phyloP scores from a whole-genome alignment of 2,888 invertebrate genomes.

The Linyphia triangularis region DNA sequence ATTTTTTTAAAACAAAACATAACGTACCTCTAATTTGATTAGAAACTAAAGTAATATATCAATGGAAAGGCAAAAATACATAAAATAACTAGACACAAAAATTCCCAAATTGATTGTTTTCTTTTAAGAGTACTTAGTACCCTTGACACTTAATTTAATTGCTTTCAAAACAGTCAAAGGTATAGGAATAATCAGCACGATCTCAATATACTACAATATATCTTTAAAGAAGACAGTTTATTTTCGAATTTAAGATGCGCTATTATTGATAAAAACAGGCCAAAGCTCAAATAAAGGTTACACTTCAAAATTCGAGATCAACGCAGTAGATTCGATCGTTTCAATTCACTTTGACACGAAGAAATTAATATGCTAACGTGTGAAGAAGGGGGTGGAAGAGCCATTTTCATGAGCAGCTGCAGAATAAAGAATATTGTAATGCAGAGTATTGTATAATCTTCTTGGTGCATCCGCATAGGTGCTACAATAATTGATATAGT shows the following conservation, averaged over 20 bases:
- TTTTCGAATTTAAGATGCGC: not conserved
- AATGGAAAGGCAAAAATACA: too few relatives aligned
- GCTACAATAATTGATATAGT: constrained; percentile 46
- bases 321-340: not conserved
- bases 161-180: too few relatives aligned
- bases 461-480: not conserved
- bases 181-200: too few relatives aligned
- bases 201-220: too few relatives aligned
- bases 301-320: not conserved
- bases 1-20: too few relatives aligned
- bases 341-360: not conserved
- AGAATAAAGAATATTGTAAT: not conserved
- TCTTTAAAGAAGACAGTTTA: too few relatives aligned
- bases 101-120: too few relatives aligned
- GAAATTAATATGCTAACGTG: not conserved
- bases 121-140: too few relatives aligned
- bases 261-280: not conserved
- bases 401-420: not conserved
- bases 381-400: not conserved
- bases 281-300: not conserved
- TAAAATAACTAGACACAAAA: too few relatives aligned
- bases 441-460: not conserved
- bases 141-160: too few relatives aligned
- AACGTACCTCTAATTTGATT: too few relatives aligned
- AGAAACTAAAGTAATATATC: too few relatives aligned